These are phyloP conservation scores for Drosophila sp. DNA, from an alignment of 1,140 invertebrate species.

Conservation along the genomic window DNA sequence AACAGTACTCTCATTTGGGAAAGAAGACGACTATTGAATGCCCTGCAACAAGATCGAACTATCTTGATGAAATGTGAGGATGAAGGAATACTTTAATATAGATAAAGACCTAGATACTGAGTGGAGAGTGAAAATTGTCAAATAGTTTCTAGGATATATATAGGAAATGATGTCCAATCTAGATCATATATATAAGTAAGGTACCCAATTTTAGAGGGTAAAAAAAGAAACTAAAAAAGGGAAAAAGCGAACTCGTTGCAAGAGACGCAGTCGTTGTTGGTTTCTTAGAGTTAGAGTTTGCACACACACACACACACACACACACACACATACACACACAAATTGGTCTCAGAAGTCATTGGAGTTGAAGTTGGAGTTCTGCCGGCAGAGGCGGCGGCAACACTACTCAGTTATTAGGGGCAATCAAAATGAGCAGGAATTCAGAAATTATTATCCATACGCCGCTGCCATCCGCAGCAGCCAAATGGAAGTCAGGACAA, in stretches of 20 bases:
- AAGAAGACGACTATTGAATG: background rate
- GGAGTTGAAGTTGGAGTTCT: slow-evolving; percentile 34
- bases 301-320: slow-evolving; percentile 11
- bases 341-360: slow-evolving; percentile 51
- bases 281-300: slow-evolving; percentile 36
- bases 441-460: slow-evolving; percentile 80
- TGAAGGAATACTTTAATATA: no score
- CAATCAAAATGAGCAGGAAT: slow-evolving; percentile 81
- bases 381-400: slow-evolving; percentile 60
- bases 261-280: slow-evolving; percentile 34
- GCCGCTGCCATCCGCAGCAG: slow-evolving; percentile 56
- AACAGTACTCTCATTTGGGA: background rate
- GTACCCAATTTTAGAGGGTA: background rate
- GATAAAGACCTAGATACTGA: no score
- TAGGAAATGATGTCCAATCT: no score
- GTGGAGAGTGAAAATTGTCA: no score
- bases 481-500: slow-evolving; percentile 62
- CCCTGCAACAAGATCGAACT: background rate
- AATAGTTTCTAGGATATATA: no score
- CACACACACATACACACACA: slow-evolving; percentile 48
- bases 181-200: background rate
- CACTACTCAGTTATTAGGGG: slow-evolving; percentile 80
- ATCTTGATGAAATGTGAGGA: no score
- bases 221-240: slow-evolving; percentile 1
- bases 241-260: slow-evolving; percentile 22